Evolutionary conservation across 2,888 invertebrate species (phyloP), one percentile per base, ranked within the genome.

Genomic region (Scaptodrosophila latifasciaeformis): DNA sequence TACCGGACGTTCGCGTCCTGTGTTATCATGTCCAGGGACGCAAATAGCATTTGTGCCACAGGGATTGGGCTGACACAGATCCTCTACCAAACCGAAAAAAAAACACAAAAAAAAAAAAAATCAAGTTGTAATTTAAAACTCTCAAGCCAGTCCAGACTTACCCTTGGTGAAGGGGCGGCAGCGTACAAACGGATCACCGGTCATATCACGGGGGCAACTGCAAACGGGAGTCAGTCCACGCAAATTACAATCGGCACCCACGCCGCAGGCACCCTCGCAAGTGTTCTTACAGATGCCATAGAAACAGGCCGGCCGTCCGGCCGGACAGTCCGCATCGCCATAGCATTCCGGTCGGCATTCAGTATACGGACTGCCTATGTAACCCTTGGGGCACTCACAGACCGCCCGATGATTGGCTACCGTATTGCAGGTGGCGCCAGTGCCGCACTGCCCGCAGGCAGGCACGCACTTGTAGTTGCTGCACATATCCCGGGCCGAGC

Each of bases 61-160:
- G n/a, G 95, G 95, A 87, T 95, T 95, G 0, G 95, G 95, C 65
- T 91, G 90, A 82, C 95, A 95, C 2, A 95, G 89, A 81, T 96
- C 95, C 81, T 90, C 95, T 93, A 72, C 21, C 47, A 50, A 29
- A 34, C 5, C n/a, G 13, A 15, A 12, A n/a, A n/a, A n/a, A n/a
- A n/a, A n/a, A n/a, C n/a, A n/a, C n/a, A n/a, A n/a, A n/a, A 24
- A 24, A 45, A 24, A 47, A 12, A 51, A 31, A 48, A 31, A 10
- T 30, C 17, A 24, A 7, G n/a, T n/a, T n/a, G n/a, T n/a, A n/a
- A n/a, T n/a, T n/a, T n/a, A n/a, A n/a, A n/a, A n/a, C n/a, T n/a
- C 2, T 9, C 13, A 37, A 15, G 6, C 1, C 9, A 2, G 29
- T 1, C 7, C 19, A 31, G 88, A 89, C 61, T 30, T 85, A 93